Evolutionary conservation across 2,113 vertebrate genomes (phyloP).

Genomic region (Hucho hucho): DNA sequence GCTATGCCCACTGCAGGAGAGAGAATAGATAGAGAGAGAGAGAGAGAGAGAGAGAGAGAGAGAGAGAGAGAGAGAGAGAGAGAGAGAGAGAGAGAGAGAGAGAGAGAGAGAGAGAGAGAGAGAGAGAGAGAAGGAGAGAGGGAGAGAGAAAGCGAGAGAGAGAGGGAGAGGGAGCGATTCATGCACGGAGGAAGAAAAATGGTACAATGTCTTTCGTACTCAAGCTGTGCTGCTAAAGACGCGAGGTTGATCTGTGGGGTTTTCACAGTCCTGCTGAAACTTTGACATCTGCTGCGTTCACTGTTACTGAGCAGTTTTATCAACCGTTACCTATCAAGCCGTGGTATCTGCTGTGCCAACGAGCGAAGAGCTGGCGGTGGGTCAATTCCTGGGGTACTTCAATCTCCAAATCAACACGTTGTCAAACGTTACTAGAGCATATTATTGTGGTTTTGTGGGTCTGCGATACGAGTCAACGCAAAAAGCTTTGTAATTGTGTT

Average conservation of each 20-base stretch:
- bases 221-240: neutral
- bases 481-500: neutral
- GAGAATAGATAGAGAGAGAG: neutral
- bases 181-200: neutral
- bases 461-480: neutral
- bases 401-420: slow-evolving; percentile 8
- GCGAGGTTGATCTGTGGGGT: neutral
- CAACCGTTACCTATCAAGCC: slow-evolving; percentile 38
- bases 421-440: slow-evolving; percentile 26
- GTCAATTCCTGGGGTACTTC: slow-evolving; percentile 47
- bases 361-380: slow-evolving; percentile 50
- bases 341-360: slow-evolving; percentile 44
- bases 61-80: no score
- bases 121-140: no score
- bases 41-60: neutral
- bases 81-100: no score
- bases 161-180: no score
- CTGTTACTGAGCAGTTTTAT: slow-evolving; percentile 28
- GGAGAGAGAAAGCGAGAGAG: neutral
- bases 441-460: neutral
- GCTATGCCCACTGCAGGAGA: slow-evolving; percentile 20
- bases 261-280: neutral
- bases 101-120: no score
- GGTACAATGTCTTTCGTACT: neutral
- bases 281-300: slow-evolving; percentile 44